Evolutionary conservation across 2,888 invertebrate genomes (phyloP), one percentile per base, ranked within the genome.

Genomic region (Dorcus hopei): DNA sequence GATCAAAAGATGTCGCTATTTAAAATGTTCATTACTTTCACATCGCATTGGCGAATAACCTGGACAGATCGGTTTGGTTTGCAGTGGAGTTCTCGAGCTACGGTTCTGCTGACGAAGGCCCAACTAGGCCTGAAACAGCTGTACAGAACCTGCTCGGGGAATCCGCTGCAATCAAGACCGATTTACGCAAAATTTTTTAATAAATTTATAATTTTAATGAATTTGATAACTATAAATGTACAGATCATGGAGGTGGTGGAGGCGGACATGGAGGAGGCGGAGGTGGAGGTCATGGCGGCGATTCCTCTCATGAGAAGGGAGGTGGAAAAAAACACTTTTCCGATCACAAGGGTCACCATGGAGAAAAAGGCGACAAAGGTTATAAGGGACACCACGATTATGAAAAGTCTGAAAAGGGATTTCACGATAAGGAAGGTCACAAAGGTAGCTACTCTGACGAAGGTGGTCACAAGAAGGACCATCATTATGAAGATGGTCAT

Each of bases 381-480:
- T 87, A 87, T 70, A 85, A 87, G 79, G 87, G 85, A 1, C 76
- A 82, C 61, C 87, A 88, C 71, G 81, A 86, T 63, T 83, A 85
- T 65, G 82, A 84, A 58, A 85, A 87, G 70, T 83, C 81, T 1
- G 80, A 83, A 53, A 85, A 86, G 66, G 89, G 89, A 0, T 85
- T 88, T 68, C 87, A 87, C 69, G 86, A 88, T 66, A 86, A 87
- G 62, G 87, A 87, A 68, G 81, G 82, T 42, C 86, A 88, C 67
- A 79, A 83, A 41, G 83, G 85, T 16, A 83, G 84, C 64, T 88
- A 86, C 72, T 79, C 83, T 40, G 87, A 89, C 72, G 80, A 83
- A 63, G 84, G 84, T 0, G 87, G 86, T 0, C 77, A 84, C 64
- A 82, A 86, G 63, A 83, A 86, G 60, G 77, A 83, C 23, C 84